Base-by-base conservation (phyloP, 2,888 invertebrate species). In the Drosophila kambysellisi region DNA sequence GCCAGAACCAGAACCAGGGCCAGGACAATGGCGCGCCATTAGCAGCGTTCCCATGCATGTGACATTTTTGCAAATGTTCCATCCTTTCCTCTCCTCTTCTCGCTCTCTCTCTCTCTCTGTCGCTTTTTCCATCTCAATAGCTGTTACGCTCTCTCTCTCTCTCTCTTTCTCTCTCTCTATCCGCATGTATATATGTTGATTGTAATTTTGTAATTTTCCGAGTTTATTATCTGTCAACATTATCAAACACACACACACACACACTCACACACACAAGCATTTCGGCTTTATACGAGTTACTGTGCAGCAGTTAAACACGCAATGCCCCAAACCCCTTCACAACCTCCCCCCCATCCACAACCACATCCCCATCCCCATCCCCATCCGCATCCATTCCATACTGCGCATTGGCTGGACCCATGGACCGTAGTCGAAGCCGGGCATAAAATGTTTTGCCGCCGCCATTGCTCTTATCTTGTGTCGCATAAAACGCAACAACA, bases 201-300 rank as follows among this genome's bases (percentile, higher is more conserved):
- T 86, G 87, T 90, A 87, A 87, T 87, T 90, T 90, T 90, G 87
- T 87, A 87, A 87, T 87, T 87, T 87, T 87, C 79, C 77, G 79
- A 90, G 89, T 87, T 90, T 87, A 90, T 90, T 87, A 87, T 90
- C 87, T 90, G 87, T 86, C 87, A 87, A 90, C 90, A 90, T 88
- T 86, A 87, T 85, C 85, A 75, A 85, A 89, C 85, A 77, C 74
- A 74, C 68, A 66, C 68, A 70, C 72, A 66, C 68, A 70, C 85
- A 77, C 74, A 74, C 68, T 64, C 25, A 25, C 25, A 25, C 25
- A 25, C 25, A 25, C 39, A 56, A 15, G 33, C 68, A 65, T 61
- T 79, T 69, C 29, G 52, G 69, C 58, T 72, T 69, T 41, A 64
- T 64, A 57, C 57, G 65, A 59, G 65, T 60, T 68, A 73, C 64